Base-by-base conservation (phyloP, 92 coral and sea anemone species). In the Epizoanthus illoricatus region DNA sequence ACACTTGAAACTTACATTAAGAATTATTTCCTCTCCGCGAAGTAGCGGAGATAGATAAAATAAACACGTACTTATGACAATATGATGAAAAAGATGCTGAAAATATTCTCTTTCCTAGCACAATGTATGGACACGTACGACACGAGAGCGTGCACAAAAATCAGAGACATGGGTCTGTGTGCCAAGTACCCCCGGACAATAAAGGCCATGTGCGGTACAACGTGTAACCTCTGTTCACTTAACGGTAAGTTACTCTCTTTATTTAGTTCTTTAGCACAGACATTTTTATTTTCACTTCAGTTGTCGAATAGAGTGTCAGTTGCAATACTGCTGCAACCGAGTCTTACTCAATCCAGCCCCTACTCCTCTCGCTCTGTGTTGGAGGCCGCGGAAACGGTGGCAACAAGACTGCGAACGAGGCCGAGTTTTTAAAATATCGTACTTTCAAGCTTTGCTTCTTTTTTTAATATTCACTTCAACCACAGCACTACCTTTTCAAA, bases 131-230 rank as follows among this genome's bases (percentile, higher is more conserved):
- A 93, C 69, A 66, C 91, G 0, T 93, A 93, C 36, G 90, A 93
- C 54, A 20, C 42, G 47, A 58, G 71, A 40, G 63, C 91, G 5
- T 93, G 97, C 65, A 42, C 42, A 11, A 33, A 69, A 19, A 62
- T 93, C 5, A 91, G 89, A 65, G 59, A 79, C 56, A 58, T 82
- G 62, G 97, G 97, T n/a, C 90, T 91, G 57, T 93, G 97, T 60
- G 63, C 85, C 71, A 86, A 73, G 61, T 93, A 85, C 71, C 97
- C 97, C 23, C 87, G 86, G 60, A 93, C 94, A 28, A 80, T 93
- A 80, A 88, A 90, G 58, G 76, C 84, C 19, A 90, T 94, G 92
- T 93, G 97, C 84, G 97, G 97, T 69, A 65, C 60, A 52, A 93
- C 97, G 61, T 93, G 97, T 64, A 92, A 87, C 84, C 84, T 90